A percentile compares a stretch with the other conserved stretches of the same genome.
phyloP scores from a whole-genome alignment of 2,797 vertebrate species.

The Bothrops alternatus region DNA sequence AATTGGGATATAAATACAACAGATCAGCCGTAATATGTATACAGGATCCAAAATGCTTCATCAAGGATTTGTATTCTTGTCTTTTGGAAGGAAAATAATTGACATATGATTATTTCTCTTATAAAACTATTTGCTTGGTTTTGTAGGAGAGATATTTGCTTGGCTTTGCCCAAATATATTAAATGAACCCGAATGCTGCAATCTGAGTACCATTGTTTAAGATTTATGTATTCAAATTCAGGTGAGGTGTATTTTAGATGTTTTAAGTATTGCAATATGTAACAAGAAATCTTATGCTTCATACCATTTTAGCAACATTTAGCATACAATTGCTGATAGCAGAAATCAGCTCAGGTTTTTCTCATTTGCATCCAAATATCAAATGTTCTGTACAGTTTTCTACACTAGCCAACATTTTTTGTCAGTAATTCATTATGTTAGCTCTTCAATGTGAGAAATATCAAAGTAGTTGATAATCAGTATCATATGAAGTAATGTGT shows the following conservation, averaged over 20 bases:
- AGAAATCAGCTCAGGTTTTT: background rate
- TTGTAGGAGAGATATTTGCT: background rate
- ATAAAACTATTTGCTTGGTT: background rate
- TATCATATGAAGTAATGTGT: background rate
- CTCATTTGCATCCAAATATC: background rate
- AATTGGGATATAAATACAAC: background rate
- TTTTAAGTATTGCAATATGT: background rate
- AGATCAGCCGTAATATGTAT: background rate
- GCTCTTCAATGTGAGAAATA: background rate
- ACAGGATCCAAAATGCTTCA: background rate
- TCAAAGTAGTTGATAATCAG: background rate
- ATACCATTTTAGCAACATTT: background rate
- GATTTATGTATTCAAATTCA: background rate
- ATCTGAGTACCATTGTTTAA: background rate
- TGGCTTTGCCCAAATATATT: background rate
- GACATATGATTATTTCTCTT: background rate
- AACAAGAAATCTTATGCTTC: background rate
- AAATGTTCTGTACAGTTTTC: background rate
- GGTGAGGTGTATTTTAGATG: background rate
- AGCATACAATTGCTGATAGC: background rate
- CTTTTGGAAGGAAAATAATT: background rate
- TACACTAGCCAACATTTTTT: background rate
- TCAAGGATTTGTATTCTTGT: background rate
- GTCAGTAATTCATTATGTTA: background rate
- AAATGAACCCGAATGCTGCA: background rate